These are phyloP conservation scores for Aulostomus chinensis DNA, from an alignment of 2,797 vertebrate species.

Conservation along the genomic window DNA sequence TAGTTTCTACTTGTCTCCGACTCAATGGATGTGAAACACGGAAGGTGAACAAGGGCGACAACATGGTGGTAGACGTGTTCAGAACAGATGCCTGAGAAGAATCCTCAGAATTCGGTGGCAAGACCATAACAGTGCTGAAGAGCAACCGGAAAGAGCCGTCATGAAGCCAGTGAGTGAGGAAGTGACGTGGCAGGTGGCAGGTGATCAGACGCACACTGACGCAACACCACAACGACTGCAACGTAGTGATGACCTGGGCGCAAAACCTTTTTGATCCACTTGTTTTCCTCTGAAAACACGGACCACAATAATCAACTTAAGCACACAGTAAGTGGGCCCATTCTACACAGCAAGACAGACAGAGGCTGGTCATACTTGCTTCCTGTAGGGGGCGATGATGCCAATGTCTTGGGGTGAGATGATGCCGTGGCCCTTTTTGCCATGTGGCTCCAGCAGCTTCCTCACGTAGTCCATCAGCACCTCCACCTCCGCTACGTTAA, in stretches of 20 bases:
- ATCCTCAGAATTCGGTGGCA: background rate
- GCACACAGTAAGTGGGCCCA: too few species aligned
- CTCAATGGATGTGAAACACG: too few species aligned
- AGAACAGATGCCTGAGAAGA: background rate
- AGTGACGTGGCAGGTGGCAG: too few species aligned
- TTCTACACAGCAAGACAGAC: background rate
- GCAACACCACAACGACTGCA: background rate
- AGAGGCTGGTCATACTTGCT: conserved; percentile 82
- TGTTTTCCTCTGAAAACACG: too few species aligned
- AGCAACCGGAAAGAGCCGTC: background rate
- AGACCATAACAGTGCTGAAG: background rate
- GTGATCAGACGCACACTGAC: background rate
- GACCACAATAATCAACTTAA: too few species aligned
- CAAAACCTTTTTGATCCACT: too few species aligned
- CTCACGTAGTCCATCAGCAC: conserved; percentile 84
- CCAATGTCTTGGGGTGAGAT: conserved; percentile 85
- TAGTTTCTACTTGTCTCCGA: too few species aligned
- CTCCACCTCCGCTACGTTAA: conserved; percentile 88
- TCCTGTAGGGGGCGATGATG: conserved; percentile 94
- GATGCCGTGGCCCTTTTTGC: conserved; percentile 74
- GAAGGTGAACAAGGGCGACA: too few species aligned
- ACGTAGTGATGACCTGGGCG: too few species aligned
- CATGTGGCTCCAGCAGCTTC: conserved; percentile 80
- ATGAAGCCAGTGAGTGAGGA: too few species aligned
- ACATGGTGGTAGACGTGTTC: background rate